Percentiles rank a stretch among this genome's conserved stretches.
phyloP scores from a whole-genome alignment of 2,888 invertebrate genomes.

The Acholoe squamosa region DNA sequence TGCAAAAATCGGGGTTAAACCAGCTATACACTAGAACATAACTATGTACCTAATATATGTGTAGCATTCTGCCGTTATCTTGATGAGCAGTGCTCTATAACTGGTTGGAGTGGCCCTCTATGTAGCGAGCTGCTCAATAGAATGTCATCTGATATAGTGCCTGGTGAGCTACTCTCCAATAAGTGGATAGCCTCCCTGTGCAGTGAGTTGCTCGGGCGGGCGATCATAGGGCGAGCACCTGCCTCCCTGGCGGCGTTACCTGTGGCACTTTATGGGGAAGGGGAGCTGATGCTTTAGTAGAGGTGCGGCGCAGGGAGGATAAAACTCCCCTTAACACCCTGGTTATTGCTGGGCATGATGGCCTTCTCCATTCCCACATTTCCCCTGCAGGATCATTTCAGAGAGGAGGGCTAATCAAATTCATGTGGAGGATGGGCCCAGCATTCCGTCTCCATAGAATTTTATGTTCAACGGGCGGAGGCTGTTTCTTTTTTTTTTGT shows the following conservation, averaged over 20 bases:
- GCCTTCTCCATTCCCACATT: neutral
- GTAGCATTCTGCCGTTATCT: too few relatives aligned
- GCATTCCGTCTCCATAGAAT: neutral
- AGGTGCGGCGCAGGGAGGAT: neutral
- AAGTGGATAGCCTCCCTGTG: neutral
- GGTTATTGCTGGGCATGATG: neutral
- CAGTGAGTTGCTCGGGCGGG: neutral
- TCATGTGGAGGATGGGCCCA: neutral
- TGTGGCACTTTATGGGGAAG: neutral
- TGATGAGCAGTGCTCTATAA: too few relatives aligned
- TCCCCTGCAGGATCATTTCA: neutral
- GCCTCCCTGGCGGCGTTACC: neutral
- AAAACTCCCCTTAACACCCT: slow-evolving; percentile 22
- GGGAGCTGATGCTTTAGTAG: neutral
- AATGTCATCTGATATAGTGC: too few relatives aligned
- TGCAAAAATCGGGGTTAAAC: too few relatives aligned
- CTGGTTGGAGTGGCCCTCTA: too few relatives aligned
- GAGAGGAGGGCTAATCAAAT: slow-evolving; percentile 4
- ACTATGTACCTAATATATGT: too few relatives aligned
- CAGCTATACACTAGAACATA: too few relatives aligned
- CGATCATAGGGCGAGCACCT: neutral
- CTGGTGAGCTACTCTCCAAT: neutral
- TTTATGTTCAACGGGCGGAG: neutral
- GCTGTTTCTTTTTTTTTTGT: neutral
- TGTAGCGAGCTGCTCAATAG: too few relatives aligned